These are phyloP conservation scores for Heloderma charlesbogerti DNA, from an alignment of 2,113 vertebrate species.

Conservation along the genomic window DNA sequence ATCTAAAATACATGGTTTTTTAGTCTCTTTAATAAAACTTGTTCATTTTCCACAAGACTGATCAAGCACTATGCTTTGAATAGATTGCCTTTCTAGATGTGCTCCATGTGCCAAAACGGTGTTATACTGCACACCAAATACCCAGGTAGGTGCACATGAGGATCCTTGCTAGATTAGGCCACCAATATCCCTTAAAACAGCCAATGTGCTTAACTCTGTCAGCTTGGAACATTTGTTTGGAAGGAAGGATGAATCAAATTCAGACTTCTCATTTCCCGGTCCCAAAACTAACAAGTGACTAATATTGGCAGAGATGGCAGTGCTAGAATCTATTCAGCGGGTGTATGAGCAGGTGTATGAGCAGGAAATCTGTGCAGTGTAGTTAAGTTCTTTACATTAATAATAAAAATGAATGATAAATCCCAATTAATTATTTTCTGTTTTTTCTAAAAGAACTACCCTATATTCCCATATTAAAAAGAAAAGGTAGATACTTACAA, in stretches of 20 bases:
- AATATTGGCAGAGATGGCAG: not conserved
- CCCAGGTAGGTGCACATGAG: not conserved
- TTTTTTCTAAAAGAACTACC: slow-evolving; percentile 55
- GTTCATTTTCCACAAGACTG: not conserved
- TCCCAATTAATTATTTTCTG: slow-evolving; percentile 44
- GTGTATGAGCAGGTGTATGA: no score
- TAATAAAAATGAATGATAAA: slow-evolving; percentile 47
- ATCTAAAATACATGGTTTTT: not conserved
- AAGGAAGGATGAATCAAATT: not conserved
- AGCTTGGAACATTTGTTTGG: not conserved
- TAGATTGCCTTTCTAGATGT: not conserved
- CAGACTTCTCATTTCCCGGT: not conserved
- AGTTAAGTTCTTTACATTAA: slow-evolving; percentile 9
- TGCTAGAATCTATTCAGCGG: not conserved
- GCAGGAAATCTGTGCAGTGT: not conserved
- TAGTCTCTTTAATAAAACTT: not conserved
- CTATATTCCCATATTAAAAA: slow-evolving; percentile 57
- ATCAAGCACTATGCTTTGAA: not conserved
- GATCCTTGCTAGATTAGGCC: not conserved
- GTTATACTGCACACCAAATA: not conserved
- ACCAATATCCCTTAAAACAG: not conserved
- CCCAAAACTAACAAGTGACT: not conserved
- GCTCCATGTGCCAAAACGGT: not conserved
- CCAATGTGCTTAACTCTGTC: not conserved
- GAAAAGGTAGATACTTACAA: slow-evolving; percentile 62